A percentile compares a stretch with the other conserved stretches of the same genome.
Evolutionary conservation across 1,140 invertebrate species (phyloP).

Genomic region (Zeugodacus cucurbitae): DNA sequence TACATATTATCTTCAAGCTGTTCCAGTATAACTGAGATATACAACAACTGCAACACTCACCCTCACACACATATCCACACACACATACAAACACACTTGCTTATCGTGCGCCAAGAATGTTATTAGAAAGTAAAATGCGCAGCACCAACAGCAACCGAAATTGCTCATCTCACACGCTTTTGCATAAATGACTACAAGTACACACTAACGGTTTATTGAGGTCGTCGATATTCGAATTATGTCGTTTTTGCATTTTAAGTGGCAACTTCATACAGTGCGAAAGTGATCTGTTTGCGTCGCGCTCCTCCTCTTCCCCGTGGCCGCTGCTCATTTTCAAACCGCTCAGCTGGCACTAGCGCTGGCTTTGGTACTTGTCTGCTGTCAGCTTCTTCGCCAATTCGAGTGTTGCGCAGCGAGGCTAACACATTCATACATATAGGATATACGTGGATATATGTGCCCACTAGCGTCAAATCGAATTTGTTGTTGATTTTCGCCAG

Average conservation of each 20-base stretch:
- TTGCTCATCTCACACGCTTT: conserved; percentile 29
- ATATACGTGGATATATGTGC: not conserved
- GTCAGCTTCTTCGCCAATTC: conserved; percentile 18
- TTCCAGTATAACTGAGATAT: not conserved
- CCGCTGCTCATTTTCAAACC: not conserved
- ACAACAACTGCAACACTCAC: not conserved
- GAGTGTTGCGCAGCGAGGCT: not conserved
- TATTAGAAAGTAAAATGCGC: conserved; percentile 33
- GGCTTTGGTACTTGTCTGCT: not conserved
- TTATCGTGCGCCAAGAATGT: not conserved
- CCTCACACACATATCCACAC: not conserved
- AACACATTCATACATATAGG: too few species aligned
- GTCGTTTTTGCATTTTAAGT: conserved; percentile 18
- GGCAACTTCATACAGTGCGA: not conserved
- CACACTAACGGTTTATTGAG: not conserved
- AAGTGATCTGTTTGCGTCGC: not conserved
- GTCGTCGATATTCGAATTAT: conserved; percentile 37
- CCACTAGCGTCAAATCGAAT: not conserved
- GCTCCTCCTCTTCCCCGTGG: not conserved
- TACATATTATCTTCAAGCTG: not conserved
- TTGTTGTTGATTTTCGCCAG: not conserved
- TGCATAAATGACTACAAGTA: not conserved
- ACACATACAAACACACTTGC: not conserved
- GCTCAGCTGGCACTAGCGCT: not conserved
- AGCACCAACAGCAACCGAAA: not conserved